Evolutionary conservation across 2,113 vertebrate genomes (phyloP), one percentile per base, ranked within the genome.

Genomic region (Charadrius vociferus): DNA sequence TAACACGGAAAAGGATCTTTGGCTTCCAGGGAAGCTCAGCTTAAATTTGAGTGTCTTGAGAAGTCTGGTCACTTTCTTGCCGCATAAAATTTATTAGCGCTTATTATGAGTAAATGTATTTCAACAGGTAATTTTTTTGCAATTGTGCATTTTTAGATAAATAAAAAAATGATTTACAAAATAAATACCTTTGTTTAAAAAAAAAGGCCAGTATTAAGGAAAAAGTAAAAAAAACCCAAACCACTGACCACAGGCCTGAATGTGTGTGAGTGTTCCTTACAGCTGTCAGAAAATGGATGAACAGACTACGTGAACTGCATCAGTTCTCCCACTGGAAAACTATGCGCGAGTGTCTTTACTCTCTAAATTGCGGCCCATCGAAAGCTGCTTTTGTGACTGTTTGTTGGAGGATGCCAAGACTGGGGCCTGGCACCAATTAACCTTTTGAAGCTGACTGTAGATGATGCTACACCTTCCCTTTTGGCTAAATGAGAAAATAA

Each of bases 121-220:
- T 97, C 83, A 84, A 89, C 95, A 95, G 65, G 89, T 93, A 96
- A 95, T 81, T 95, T 92, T 85, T 96, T 96, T 95, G 96, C 97
- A 97, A 97, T 89, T 97, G 86, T 98, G 96, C 95, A 10, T 98
- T 98, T 97, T 96, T 98, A 98, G 94, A 93, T 96, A 96, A 97
- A 97, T 95, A 96, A 96, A 95, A 62, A 71, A 94, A 75, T 2
- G 2, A 94, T 83, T 97, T 97, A 96, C 88, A 93, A 95, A 98
- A 97, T 97, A 96, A 97, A 96, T 49, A 93, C 61, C 62, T 96
- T 95, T 95, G 95, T 95, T 97, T 96, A 95, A 96, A 96, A 86
- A 29, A 43, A 18, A 34, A 43, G 21, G 65, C 74, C 12, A 29
- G 19, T 78, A 29, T 86, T 66, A 41, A 93, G 65, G 34, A 10